A percentile compares a stretch with the other conserved stretches of the same genome.
Evolutionary conservation across 2,797 vertebrate genomes (phyloP).

Genomic region (Phataginus tricuspis): DNA sequence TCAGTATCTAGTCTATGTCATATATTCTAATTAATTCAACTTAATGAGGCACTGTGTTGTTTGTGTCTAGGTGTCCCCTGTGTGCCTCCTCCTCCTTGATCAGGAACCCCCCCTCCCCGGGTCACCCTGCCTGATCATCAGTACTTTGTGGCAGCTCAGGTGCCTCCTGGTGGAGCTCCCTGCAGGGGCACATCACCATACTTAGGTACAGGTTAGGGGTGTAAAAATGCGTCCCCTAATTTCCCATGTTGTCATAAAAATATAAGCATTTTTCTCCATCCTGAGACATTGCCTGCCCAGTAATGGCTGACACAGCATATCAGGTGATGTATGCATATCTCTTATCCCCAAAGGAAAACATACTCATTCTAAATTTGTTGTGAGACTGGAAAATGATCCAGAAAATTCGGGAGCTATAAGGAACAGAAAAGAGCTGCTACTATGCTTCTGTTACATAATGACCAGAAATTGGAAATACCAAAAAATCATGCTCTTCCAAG

Average conservation of each 20-base stretch:
- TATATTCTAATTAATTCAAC: background rate
- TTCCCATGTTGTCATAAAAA: background rate
- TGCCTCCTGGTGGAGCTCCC: background rate
- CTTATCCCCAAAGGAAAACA: background rate
- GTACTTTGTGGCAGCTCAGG: background rate
- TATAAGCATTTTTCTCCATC: background rate
- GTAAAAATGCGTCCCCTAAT: background rate
- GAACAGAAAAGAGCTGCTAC: background rate
- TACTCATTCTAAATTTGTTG: background rate
- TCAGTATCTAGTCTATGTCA: background rate
- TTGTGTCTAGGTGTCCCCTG: background rate
- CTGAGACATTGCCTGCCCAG: background rate
- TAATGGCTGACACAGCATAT: background rate
- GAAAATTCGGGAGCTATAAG: background rate
- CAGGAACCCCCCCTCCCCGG: background rate
- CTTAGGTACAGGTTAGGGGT: background rate
- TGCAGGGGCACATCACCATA: background rate
- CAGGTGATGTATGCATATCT: background rate
- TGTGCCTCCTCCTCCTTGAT: background rate
- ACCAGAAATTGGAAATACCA: background rate
- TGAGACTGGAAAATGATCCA: background rate
- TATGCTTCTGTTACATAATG: background rate
- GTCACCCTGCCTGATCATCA: background rate
- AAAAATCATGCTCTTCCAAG: background rate
- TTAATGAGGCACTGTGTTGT: background rate